A percentile compares a stretch with the other conserved stretches of the same genome.
Conservation (phyloP, 2,888 invertebrate genomes). For the Villa cingulata region DNA sequence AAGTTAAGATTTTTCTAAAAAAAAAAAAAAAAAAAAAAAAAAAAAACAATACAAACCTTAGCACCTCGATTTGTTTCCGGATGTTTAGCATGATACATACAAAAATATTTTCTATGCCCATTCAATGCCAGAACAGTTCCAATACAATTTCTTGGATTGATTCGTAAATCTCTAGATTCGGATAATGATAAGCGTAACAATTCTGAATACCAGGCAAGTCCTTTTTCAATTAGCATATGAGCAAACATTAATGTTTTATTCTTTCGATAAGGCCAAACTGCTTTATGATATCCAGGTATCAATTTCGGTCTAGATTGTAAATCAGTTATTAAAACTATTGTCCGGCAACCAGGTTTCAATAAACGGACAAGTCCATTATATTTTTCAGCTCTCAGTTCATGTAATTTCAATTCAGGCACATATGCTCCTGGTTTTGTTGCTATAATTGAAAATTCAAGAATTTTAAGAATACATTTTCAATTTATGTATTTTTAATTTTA, state of each 20-base stretch:
- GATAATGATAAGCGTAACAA: conserved; percentile 76
- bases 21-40: background rate
- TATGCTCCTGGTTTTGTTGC: conserved; percentile 19
- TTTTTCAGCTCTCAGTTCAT: conserved; percentile 87
- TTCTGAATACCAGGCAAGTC: conserved; percentile 85
- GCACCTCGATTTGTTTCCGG: conserved; percentile 60
- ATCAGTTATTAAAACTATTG: conserved; percentile 82
- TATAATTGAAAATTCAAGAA: background rate
- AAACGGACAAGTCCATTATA: conserved; percentile 88
- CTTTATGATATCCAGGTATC: conserved; percentile 80
- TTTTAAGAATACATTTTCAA: conserved; percentile 3
- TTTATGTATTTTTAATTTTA: background rate
- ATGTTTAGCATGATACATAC: conserved; percentile 96
- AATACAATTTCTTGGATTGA: conserved; percentile 92
- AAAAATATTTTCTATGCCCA: conserved; percentile 94
- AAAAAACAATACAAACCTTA: conserved; percentile 38
- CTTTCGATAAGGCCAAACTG: conserved; percentile 90
- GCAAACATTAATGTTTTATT: conserved; percentile 95
- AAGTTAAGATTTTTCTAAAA: background rate
- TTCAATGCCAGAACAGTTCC: conserved; percentile 93
- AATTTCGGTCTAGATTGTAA: conserved; percentile 73
- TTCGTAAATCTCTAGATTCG: conserved; percentile 66
- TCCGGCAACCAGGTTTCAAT: conserved; percentile 88
- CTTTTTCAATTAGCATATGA: conserved; percentile 82
- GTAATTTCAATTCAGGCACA: conserved; percentile 59